A percentile compares a stretch with the other conserved stretches of the same genome.
phyloP scores from a whole-genome alignment of 1,140 invertebrate genomes.

The Condylostylus longicornis region DNA sequence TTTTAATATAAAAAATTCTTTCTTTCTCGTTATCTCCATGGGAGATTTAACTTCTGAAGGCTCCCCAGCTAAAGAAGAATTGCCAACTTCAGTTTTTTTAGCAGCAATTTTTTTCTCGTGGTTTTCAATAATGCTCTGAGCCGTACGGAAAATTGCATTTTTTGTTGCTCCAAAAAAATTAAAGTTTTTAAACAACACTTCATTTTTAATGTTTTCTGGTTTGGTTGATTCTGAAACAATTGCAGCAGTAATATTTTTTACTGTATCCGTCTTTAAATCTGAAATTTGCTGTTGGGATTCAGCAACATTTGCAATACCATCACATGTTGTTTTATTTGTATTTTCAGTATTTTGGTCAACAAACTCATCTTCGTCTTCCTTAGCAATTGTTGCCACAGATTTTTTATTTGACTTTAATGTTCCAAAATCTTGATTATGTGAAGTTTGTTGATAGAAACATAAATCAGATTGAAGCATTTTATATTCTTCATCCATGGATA shows the following conservation, averaged over 20 bases:
- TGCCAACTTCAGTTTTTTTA: constrained; percentile 15
- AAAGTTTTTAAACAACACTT: constrained; percentile 28
- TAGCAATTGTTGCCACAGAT: neutral
- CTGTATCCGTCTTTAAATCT: constrained; percentile 12
- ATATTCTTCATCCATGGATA: constrained; percentile 31
- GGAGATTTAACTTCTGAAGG: constrained; percentile 24
- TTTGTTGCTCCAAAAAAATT: constrained; percentile 32
- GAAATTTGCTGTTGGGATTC: neutral
- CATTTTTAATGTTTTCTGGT: constrained; percentile 15
- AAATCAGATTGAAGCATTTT: constrained; percentile 22
- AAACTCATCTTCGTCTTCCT: neutral
- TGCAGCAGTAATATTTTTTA: neutral
- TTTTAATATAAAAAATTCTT: constrained; percentile 29
- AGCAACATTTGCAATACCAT: neutral
- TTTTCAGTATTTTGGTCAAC: neutral
- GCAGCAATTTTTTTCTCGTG: constrained; percentile 31
- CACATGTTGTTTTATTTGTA: constrained; percentile 5
- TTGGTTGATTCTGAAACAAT: constrained; percentile 16
- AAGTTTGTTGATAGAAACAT: constrained; percentile 19
- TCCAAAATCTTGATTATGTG: constrained; percentile 19
- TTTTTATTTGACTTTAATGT: constrained; percentile 24
- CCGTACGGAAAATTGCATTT: constrained; percentile 32
- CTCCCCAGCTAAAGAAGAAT: neutral
- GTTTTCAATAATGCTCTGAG: constrained; percentile 31
- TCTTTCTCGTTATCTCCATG: constrained; percentile 28